Evolutionary conservation across 1,140 invertebrate genomes (phyloP).

Genomic region (Drosophila leontia): DNA sequence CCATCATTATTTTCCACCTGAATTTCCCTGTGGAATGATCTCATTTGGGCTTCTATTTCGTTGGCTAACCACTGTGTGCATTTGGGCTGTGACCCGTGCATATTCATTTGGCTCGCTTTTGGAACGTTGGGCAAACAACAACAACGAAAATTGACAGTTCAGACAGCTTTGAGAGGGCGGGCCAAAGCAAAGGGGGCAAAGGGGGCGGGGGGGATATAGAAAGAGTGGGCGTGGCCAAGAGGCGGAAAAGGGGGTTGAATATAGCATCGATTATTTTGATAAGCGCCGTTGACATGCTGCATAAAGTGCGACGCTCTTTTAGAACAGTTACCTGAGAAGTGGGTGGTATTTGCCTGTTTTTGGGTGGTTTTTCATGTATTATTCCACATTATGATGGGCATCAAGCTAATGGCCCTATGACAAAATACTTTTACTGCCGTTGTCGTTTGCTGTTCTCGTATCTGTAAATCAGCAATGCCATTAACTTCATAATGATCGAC

Average conservation of each 20-base stretch:
- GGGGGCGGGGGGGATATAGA: background rate
- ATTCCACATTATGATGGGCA: constrained; percentile 58
- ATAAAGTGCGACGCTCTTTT: constrained; percentile 51
- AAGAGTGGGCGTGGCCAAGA: constrained; percentile 13
- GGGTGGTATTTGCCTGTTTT: constrained; percentile 6
- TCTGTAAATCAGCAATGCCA: constrained; percentile 67
- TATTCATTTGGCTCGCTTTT: constrained; percentile 58
- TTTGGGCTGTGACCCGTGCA: constrained; percentile 32
- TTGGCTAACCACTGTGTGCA: constrained; percentile 41
- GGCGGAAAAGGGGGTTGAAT: background rate
- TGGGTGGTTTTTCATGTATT: constrained; percentile 11
- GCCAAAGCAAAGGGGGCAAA: no score
- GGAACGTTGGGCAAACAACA: constrained; percentile 64
- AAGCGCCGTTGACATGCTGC: constrained; percentile 67
- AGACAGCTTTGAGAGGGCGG: constrained; percentile 19
- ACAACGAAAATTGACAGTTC: constrained; percentile 75
- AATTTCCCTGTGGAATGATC: constrained; percentile 5
- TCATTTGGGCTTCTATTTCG: constrained; percentile 24
- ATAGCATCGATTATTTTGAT: constrained; percentile 77
- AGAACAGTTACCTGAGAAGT: constrained; percentile 15
- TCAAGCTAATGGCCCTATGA: constrained; percentile 64
- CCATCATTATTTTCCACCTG: background rate
- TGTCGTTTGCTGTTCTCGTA: constrained; percentile 21
- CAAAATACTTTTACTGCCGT: constrained; percentile 59
- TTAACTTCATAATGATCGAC: constrained; percentile 48